A percentile compares a stretch with the other conserved stretches of the same genome.
phyloP scores from a whole-genome alignment of 2,113 vertebrate species.

The Bufo bufo region DNA sequence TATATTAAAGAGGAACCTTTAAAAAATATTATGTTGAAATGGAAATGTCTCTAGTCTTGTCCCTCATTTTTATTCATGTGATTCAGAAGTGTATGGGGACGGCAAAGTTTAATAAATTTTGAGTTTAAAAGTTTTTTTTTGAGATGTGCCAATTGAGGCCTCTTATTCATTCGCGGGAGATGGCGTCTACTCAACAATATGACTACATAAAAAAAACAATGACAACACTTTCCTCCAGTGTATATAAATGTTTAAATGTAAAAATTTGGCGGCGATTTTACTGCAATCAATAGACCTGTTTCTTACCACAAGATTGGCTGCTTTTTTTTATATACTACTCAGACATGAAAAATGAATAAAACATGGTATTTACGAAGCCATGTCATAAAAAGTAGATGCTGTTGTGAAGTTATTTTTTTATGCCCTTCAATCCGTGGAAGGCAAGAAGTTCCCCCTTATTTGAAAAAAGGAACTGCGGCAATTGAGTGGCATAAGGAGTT shows the following conservation, averaged over 20 bases:
- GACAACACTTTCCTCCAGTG: not conserved
- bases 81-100: constrained; percentile 24
- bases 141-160: constrained; percentile 22
- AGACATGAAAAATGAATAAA: not conserved
- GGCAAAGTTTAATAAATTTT: constrained; percentile 27
- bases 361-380: not conserved
- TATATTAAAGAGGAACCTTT: constrained; percentile 23
- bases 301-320: not conserved
- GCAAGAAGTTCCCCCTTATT: not conserved
- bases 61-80: constrained; percentile 43
- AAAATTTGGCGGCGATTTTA: not conserved
- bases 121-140: not conserved
- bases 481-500: not conserved
- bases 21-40: constrained; percentile 24
- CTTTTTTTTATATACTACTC: not conserved
- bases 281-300: constrained; percentile 22
- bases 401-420: not conserved
- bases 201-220: constrained; percentile 5
- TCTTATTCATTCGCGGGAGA: constrained; percentile 21
- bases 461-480: not conserved
- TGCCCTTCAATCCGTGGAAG: not conserved
- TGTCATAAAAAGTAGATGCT: not conserved
- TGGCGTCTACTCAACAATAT: not conserved
- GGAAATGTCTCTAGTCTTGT: constrained; percentile 29
- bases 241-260: not conserved